Conservation (phyloP, 1,140 invertebrate species). For the Temnothorax longispinosus region DNA sequence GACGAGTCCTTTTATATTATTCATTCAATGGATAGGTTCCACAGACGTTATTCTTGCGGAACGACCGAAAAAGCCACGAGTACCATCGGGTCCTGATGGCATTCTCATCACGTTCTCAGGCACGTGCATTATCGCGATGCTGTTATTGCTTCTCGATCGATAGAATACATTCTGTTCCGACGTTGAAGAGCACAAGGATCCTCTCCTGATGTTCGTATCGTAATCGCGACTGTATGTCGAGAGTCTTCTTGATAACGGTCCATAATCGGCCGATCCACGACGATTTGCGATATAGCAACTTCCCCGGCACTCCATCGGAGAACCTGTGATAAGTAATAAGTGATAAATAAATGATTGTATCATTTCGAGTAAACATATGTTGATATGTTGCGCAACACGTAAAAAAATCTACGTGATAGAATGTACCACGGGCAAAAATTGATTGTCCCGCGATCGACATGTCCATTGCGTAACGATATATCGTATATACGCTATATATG, state of each 20-base stretch:
- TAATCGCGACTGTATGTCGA: conserved; percentile 86
- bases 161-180: conserved; percentile 76
- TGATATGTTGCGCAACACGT: background rate
- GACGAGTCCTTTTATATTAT: background rate
- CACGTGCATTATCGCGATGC: conserved; percentile 83
- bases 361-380: background rate
- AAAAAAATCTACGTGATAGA: background rate
- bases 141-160: conserved; percentile 87
- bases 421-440: background rate
- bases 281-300: conserved; percentile 75
- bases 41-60: conserved; percentile 63
- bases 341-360: background rate
- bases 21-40: conserved; percentile 51
- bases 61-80: conserved; percentile 91
- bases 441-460: too few relatives aligned
- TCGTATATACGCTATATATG: background rate
- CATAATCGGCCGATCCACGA: conserved; percentile 80
- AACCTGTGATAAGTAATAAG: conserved; percentile 50
- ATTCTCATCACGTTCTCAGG: conserved; percentile 91
- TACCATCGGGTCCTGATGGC: conserved; percentile 94
- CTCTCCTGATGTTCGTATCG: conserved; percentile 78
- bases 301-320: conserved; percentile 78
- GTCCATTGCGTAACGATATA: background rate
- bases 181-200: conserved; percentile 80
- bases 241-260: conserved; percentile 84